Evolutionary conservation across 2,113 vertebrate genomes (phyloP), one percentile per base, ranked within the genome.

Genomic region (Blennius ocellaris): DNA sequence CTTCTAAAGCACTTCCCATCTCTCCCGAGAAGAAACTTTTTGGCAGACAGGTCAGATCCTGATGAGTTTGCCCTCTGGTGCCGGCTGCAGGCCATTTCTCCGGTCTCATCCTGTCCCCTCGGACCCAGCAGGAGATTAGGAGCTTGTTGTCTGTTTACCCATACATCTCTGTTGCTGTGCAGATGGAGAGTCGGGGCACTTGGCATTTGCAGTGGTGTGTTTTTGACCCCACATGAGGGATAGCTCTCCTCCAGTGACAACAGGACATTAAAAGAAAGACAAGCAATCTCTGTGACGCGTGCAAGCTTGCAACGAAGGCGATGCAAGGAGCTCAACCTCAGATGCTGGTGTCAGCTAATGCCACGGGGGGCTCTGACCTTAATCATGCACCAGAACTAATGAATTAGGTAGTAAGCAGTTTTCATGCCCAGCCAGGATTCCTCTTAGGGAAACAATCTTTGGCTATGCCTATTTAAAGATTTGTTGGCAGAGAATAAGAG

Each of bases 401-500:
- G 89, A 92, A 91, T 92, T 86, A 83, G 75, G 89, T 75, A 59
- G 84, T 78, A 76, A 80, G 76, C 84, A 84, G 77, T 87, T 87
- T 91, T 85, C 81, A 82, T 79, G 82, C 74, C 73, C 66, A 55
- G 71, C 70, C 81, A 82, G 81, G 76, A 80, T 69, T 83, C 64
- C 80, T 84, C 81, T 39, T 54, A 55, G 80, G 85, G 75, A 87
- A 87, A 83, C 85, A 86, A 85, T 87, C 83, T 90, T 88, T 87
- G 90, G 85, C 79, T 84, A 82, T 74, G 78, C 73, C 85, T 92
- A 89, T 92, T 93, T 91, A 88, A 90, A 90, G 82, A 77, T 85
- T 77, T 83, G 81, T 92, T 76, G 81, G 78, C 21, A 15, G 37
- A 72, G 50, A 84, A 64, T 51, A 55, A 74, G 61, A 74, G 44